phyloP scores from a whole-genome alignment of 2,797 vertebrate species.

The Notamacropus eugenii region DNA sequence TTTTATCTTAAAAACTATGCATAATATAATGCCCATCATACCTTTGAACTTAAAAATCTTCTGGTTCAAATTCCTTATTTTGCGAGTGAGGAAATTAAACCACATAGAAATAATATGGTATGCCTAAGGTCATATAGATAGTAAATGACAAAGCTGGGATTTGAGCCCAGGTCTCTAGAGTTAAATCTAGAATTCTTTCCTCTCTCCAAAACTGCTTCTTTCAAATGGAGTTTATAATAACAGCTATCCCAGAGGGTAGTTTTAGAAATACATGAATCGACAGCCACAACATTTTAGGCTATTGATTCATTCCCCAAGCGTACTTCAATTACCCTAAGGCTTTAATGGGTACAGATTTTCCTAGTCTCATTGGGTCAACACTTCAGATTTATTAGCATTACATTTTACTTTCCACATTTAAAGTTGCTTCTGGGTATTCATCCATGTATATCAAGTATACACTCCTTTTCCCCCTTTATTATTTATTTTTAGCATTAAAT shows the following conservation, averaged over 20 bases:
- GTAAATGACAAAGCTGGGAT: not conserved
- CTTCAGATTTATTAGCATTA: not conserved
- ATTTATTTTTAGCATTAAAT: not conserved
- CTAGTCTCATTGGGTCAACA: not conserved
- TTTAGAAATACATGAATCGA: not conserved
- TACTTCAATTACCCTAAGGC: not conserved
- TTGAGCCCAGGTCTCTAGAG: not conserved
- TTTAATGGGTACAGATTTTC: not conserved
- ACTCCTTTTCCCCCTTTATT: not conserved
- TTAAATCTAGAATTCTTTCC: not conserved
- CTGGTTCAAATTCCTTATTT: not conserved
- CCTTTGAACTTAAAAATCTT: not conserved
- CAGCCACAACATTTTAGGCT: not conserved
- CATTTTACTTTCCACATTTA: not conserved
- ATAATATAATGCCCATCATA: not conserved
- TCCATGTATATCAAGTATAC: not conserved
- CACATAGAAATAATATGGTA: not conserved
- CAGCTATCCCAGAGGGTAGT: not conserved
- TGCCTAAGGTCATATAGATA: not conserved
- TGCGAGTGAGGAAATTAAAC: conserved; percentile 21
- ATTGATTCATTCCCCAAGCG: not conserved
- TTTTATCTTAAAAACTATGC: not conserved
- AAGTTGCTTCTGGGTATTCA: not conserved
- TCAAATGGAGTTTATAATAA: not conserved
- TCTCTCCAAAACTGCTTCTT: not conserved